A percentile compares a stretch with the other conserved stretches of the same genome.
phyloP scores from a whole-genome alignment of 1,140 invertebrate genomes.

The Drosophila gunungcola region DNA sequence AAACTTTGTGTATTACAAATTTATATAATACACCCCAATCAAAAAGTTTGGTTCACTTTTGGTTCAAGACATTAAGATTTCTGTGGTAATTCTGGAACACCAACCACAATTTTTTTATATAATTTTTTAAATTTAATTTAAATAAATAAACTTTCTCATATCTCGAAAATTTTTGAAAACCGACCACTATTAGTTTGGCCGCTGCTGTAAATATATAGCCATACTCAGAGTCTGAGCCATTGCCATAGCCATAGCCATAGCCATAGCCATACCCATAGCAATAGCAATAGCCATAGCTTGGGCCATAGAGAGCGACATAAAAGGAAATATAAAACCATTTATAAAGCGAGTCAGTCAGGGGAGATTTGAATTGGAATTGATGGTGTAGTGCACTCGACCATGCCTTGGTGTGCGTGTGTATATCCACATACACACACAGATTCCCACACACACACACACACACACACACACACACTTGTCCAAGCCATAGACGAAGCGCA shows the following conservation, averaged over 20 bases:
- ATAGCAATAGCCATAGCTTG: slow-evolving; percentile 42
- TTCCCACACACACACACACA: slow-evolving; percentile 2
- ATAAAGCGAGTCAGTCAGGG: slow-evolving; percentile 83
- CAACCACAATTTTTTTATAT: too few species aligned
- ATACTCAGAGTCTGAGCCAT: slow-evolving; percentile 19
- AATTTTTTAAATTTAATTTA: too few species aligned
- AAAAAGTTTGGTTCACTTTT: too few species aligned
- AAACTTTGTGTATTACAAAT: too few species aligned
- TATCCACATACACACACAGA: slow-evolving; percentile 10
- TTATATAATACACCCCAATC: too few species aligned
- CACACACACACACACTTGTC: neutral
- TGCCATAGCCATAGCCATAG: slow-evolving; percentile 43
- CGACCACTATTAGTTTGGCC: slow-evolving; percentile 8
- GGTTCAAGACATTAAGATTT: too few species aligned
- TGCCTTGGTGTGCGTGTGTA: slow-evolving; percentile 22
- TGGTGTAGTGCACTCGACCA: slow-evolving; percentile 76
- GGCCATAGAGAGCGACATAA: slow-evolving; percentile 70
- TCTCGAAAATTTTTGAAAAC: neutral
- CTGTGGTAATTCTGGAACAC: too few species aligned
- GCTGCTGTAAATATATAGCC: slow-evolving; percentile 34
- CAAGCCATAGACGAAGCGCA: slow-evolving; percentile 68
- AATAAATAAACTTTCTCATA: too few species aligned
- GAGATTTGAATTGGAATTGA: slow-evolving; percentile 83
- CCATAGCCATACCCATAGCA: slow-evolving; percentile 28
- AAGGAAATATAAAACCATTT: slow-evolving; percentile 84